Conservation (phyloP, 2,888 invertebrate genomes). For the Ephialtes manifestator region DNA sequence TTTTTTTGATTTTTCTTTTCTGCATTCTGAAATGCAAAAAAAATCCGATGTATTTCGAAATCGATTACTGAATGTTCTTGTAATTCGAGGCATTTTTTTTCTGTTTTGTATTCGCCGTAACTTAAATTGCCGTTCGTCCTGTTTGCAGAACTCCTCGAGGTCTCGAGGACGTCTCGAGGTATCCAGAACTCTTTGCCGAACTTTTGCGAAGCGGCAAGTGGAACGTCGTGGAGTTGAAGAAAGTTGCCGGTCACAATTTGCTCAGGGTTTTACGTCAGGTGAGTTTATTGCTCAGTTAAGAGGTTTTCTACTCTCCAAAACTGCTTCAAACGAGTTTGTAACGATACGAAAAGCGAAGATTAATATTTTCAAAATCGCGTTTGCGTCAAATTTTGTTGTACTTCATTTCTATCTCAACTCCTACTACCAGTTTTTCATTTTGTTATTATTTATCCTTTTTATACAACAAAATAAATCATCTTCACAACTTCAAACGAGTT, state of each 20-base stretch:
- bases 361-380: background rate
- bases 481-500: background rate
- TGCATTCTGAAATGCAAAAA: too few relatives aligned
- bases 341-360: constrained; percentile 15
- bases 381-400: background rate
- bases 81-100: background rate
- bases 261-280: constrained; percentile 88
- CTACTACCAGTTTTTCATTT: background rate
- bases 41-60: too few relatives aligned
- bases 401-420: too few relatives aligned
- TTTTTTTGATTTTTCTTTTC: too few relatives aligned
- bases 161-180: constrained; percentile 91
- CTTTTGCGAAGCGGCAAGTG: constrained; percentile 89
- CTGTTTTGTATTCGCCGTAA: background rate
- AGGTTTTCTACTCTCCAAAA: constrained; percentile 21
- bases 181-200: constrained; percentile 90
- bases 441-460: background rate
- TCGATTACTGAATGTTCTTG: background rate
- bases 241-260: constrained; percentile 89
- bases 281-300: constrained; percentile 21
- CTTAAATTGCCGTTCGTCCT: background rate
- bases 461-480: background rate
- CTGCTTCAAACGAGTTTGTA: constrained; percentile 25
- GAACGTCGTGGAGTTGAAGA: constrained; percentile 89
- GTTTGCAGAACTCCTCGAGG: constrained; percentile 92